Percentiles rank a stretch among this genome's conserved stretches.
phyloP scores from a whole-genome alignment of 2,113 vertebrate genomes.

The Phasianus colchicus region DNA sequence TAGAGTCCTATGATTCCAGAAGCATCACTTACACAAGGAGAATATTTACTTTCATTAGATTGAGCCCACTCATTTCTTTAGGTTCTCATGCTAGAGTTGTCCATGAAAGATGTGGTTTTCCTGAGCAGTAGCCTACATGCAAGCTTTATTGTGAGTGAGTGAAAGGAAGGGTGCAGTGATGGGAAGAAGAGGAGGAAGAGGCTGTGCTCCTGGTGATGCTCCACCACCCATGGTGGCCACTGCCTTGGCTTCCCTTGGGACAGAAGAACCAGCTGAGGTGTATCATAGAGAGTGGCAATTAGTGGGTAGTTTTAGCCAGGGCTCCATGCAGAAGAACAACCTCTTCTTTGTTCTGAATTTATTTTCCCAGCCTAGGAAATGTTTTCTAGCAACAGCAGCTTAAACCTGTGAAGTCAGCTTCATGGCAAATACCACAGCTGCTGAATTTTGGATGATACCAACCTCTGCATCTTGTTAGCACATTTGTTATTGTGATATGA shows the following conservation, averaged over 20 bases:
- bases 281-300: background rate
- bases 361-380: background rate
- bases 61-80: background rate
- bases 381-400: background rate
- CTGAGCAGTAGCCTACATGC: background rate
- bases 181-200: background rate
- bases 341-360: background rate
- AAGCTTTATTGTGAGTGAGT: background rate
- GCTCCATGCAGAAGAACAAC: background rate
- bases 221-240: background rate
- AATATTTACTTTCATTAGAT: background rate
- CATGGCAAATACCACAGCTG: background rate
- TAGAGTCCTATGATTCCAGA: background rate
- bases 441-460: background rate
- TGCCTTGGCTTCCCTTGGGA: background rate
- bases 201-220: background rate
- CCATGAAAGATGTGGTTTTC: background rate
- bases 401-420: background rate
- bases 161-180: background rate
- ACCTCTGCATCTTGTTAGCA: constrained; percentile 18
- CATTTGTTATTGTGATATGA: constrained; percentile 13
- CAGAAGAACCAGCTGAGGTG: background rate
- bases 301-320: background rate
- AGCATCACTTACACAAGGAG: background rate
- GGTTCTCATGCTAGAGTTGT: background rate